Percentiles rank a stretch among this genome's conserved stretches.
Evolutionary conservation across 1,140 invertebrate species (phyloP).

Genomic region (Diorhabda carinulata): DNA sequence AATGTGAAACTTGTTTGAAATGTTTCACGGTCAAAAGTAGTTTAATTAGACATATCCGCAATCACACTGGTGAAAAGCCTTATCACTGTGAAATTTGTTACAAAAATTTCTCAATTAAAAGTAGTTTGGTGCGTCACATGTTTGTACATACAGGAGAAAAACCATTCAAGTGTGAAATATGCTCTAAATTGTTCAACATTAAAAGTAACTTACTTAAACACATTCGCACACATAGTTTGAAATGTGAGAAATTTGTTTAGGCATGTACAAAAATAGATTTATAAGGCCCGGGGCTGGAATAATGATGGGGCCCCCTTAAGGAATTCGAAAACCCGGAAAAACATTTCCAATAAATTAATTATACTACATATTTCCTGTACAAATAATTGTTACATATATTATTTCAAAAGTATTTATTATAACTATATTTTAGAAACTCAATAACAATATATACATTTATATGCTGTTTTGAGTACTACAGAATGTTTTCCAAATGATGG

Average conservation of each 20-base stretch:
- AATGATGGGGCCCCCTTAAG: no score
- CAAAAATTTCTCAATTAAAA: slow-evolving; percentile 55
- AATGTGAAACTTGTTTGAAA: slow-evolving; percentile 52
- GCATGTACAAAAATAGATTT: no score
- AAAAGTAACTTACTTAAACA: slow-evolving; percentile 60
- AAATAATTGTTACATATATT: no score
- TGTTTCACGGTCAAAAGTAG: slow-evolving; percentile 51
- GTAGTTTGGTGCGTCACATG: slow-evolving; percentile 67
- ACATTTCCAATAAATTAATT: no score
- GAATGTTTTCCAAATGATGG: no score
- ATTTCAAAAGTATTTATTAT: no score
- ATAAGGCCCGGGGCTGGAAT: no score
- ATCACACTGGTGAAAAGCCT: slow-evolving; percentile 59
- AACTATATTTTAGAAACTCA: no score
- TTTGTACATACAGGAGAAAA: slow-evolving; percentile 70
- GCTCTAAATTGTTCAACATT: slow-evolving; percentile 59
- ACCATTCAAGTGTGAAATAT: slow-evolving; percentile 65
- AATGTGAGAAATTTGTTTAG: slow-evolving; percentile 31
- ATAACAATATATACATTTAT: no score
- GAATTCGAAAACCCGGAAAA: no score
- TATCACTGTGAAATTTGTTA: slow-evolving; percentile 62
- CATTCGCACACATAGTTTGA: slow-evolving; percentile 61
- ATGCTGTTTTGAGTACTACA: no score
- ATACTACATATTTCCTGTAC: no score
- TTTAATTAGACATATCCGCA: slow-evolving; percentile 45